Conservation (phyloP, 2,113 vertebrate species). For the Tylochromis polylepis region DNA sequence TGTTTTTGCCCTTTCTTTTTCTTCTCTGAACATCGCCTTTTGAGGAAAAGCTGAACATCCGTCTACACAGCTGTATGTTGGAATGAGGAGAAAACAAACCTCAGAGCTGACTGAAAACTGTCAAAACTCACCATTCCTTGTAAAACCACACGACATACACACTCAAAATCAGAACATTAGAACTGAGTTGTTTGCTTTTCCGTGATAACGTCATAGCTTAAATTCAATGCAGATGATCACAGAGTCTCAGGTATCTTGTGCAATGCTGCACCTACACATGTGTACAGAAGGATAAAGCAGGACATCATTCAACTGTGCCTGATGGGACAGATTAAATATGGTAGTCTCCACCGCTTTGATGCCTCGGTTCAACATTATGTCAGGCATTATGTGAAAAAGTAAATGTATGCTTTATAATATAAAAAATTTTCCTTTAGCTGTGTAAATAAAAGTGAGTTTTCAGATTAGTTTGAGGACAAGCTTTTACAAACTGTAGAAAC, state of each 20-base stretch:
- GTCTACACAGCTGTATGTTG: not conserved
- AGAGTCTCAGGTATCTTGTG: not conserved
- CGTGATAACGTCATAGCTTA: constrained; percentile 25
- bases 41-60: constrained; percentile 8
- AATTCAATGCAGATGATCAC: constrained; percentile 31
- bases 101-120: constrained; percentile 57
- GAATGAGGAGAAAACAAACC: constrained; percentile 27
- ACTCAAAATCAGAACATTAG: constrained; percentile 24
- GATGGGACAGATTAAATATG: not conserved
- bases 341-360: not conserved
- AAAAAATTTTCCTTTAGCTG: not conserved
- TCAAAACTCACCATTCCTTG: constrained; percentile 53
- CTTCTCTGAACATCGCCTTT: constrained; percentile 9
- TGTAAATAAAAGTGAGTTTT: not conserved
- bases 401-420: not conserved
- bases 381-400: not conserved
- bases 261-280: not conserved
- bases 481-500: not conserved
- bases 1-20: constrained; percentile 3
- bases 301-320: not conserved
- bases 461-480: not conserved
- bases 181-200: constrained; percentile 41
- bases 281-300: not conserved
- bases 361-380: not conserved
- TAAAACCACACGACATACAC: constrained; percentile 49